phyloP scores from a whole-genome alignment of 1,140 invertebrate genomes.

The Sesamia nonagrioides region DNA sequence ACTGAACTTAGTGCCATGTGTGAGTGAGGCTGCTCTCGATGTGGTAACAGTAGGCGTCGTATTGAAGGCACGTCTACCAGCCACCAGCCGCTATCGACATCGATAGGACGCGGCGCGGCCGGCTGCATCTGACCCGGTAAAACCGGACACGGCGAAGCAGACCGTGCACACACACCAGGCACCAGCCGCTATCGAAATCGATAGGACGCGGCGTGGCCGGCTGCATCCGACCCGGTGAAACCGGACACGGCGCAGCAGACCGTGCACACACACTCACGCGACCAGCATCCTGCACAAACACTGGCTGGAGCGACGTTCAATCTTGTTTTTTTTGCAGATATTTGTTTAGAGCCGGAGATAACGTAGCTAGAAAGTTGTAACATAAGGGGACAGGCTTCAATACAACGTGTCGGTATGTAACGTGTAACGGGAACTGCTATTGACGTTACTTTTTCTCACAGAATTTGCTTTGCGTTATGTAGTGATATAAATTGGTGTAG shows the following conservation, averaged over 20 bases:
- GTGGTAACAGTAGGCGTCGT: constrained; percentile 2
- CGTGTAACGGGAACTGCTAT: background rate
- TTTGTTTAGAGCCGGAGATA: constrained; percentile 10
- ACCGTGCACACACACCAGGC: background rate
- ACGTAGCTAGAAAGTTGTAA: background rate
- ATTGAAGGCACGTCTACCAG: constrained; percentile 38
- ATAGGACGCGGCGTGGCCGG: constrained; percentile 18
- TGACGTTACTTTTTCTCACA: background rate
- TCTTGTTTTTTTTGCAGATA: constrained; percentile 21
- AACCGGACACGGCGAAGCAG: constrained; percentile 33
- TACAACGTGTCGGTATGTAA: background rate
- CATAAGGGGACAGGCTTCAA: background rate
- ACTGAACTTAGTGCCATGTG: background rate
- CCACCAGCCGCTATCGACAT: constrained; percentile 6
- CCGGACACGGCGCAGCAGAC: constrained; percentile 24
- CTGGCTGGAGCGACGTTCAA: background rate
- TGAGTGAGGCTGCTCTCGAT: background rate
- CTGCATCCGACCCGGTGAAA: constrained; percentile 41
- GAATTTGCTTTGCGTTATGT: background rate
- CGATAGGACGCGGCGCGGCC: constrained; percentile 19
- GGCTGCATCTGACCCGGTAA: constrained; percentile 33
- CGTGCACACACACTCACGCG: background rate
- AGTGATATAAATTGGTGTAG: background rate
- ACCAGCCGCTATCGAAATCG: constrained; percentile 11
- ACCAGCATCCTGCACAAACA: constrained; percentile 6